Evolutionary conservation across 2,113 vertebrate species (phyloP).

Genomic region (Oceanites oceanicus): DNA sequence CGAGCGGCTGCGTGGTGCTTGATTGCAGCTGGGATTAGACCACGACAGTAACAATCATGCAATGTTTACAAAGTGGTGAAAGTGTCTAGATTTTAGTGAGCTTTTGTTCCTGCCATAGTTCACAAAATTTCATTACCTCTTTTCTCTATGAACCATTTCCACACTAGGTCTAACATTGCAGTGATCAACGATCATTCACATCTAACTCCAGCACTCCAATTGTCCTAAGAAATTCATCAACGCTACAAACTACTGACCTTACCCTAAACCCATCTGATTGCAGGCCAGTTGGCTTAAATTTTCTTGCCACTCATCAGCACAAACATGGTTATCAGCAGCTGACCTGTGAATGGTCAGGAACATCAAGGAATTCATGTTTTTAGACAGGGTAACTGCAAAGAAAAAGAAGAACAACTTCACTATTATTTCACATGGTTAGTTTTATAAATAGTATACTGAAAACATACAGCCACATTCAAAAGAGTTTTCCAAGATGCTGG

Average conservation of each 20-base stretch:
- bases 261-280: slow-evolving; percentile 95
- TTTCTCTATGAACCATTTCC: not conserved
- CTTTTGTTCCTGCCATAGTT: not conserved
- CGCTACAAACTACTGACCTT: slow-evolving; percentile 90
- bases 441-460: not conserved
- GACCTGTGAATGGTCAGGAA: slow-evolving; percentile 83
- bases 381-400: slow-evolving; percentile 83
- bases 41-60: not conserved
- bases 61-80: not conserved
- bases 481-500: not conserved
- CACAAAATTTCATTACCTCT: not conserved
- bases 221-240: slow-evolving; percentile 55
- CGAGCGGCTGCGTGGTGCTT: too few relatives aligned
- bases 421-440: not conserved
- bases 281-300: slow-evolving; percentile 86
- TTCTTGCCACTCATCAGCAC: slow-evolving; percentile 90
- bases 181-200: not conserved
- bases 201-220: not conserved
- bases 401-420: slow-evolving; percentile 31
- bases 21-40: too few relatives aligned
- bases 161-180: not conserved
- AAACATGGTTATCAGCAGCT: slow-evolving; percentile 83
- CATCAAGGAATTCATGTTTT: slow-evolving; percentile 66
- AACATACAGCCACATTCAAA: not conserved
- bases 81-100: not conserved